Evolutionary conservation across 2,113 vertebrate genomes (phyloP), one percentile per base, ranked within the genome.

Genomic region (Diphyllodes magnificus): DNA sequence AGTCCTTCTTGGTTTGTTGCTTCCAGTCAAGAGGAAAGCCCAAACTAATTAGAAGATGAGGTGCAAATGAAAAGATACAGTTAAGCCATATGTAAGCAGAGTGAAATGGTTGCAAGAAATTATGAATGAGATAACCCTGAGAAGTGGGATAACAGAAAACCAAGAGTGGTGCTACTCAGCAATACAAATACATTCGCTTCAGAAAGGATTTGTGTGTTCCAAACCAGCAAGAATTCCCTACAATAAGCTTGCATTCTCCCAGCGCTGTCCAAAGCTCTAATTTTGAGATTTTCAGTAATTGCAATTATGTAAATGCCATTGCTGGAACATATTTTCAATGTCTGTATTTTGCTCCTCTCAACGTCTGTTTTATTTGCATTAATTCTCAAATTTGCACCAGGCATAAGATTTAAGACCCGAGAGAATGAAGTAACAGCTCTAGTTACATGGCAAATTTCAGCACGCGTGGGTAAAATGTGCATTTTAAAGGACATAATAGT

Each of bases 291-390:
- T 81, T 40, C 60, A 31, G 59, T 77, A 87, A 88, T 16, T 80
- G 49, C 37, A 82, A 45, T 82, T 78, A 72, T 53, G 40, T 40
- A 94, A 96, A 96, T 64, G n/a, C 8, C 81, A 87, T 10, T 4
- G 15, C 42, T 76, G 66, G 53, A 86, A 76, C 40, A 7, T 21
- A 82, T 79, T 93, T 76, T 79, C 80, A 40, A 20, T 42, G 73
- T 68, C 84, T 93, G 40, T 22, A 33, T 57, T 93, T 65, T 72
- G 45, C 42, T 76, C 23, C 31, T 84, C 72, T 71, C 77, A 49
- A 24, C 0, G 7, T 70, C 92, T 86, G 60, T 75, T 92, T 79
- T 84, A 71, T 64, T 87, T 53, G 66, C 66, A 82, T 87, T 87
- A 87, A 75, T 71, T 79, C 54, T 80, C 57, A 49, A 70, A 88